Evolutionary conservation across 2,113 vertebrate species (phyloP).

Genomic region (Nannospalax galili): DNA sequence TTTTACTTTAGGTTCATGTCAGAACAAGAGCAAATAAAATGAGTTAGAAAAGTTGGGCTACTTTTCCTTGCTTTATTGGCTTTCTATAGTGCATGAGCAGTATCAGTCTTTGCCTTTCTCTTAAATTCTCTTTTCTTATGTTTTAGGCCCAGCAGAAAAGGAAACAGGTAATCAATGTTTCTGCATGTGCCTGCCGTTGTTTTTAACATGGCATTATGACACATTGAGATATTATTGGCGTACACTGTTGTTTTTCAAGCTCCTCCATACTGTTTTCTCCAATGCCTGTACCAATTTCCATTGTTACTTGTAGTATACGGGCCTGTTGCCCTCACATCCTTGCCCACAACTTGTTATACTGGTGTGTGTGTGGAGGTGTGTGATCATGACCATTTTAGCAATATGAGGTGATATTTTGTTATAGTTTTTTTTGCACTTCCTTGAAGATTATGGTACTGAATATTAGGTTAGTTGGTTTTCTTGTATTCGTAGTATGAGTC

Average conservation of each 20-base stretch:
- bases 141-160: slow-evolving; percentile 86
- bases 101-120: slow-evolving; percentile 18
- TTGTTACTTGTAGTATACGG: neutral
- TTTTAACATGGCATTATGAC: slow-evolving; percentile 31
- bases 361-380: neutral
- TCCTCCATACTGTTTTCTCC: neutral
- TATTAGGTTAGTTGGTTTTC: neutral
- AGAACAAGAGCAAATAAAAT: slow-evolving; percentile 37
- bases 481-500: neutral
- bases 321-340: neutral
- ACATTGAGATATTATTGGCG: neutral
- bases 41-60: neutral
- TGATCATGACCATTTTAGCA: neutral
- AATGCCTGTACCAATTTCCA: neutral
- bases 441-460: neutral
- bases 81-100: neutral
- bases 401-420: neutral
- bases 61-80: slow-evolving; percentile 33
- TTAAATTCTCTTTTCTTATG: slow-evolving; percentile 76
- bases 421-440: neutral
- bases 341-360: neutral
- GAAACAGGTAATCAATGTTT: slow-evolving; percentile 86
- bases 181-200: slow-evolving; percentile 76
- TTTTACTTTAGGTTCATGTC: neutral
- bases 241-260: neutral